phyloP scores from a whole-genome alignment of 2,888 invertebrate genomes.

The Cetonia aurata region DNA sequence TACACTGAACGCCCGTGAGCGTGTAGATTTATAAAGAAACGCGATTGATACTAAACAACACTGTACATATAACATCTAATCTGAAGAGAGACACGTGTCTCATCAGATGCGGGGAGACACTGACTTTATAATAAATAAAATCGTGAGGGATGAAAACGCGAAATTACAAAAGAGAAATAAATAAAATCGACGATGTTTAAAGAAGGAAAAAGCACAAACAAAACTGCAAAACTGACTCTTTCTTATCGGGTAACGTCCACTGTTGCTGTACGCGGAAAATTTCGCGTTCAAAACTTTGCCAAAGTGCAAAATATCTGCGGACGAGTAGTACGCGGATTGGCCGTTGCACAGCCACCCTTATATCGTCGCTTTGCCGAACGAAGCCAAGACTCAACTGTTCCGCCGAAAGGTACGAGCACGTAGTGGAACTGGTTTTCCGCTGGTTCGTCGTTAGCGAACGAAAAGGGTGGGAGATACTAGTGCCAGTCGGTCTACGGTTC shows the following conservation, averaged over 20 bases:
- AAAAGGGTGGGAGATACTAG: slow-evolving; percentile 51
- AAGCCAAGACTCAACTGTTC: slow-evolving; percentile 52
- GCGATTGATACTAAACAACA: no score
- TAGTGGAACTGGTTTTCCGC: slow-evolving; percentile 49
- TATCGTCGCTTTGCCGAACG: slow-evolving; percentile 37
- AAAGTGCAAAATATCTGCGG: slow-evolving; percentile 25
- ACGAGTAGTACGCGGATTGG: slow-evolving; percentile 9
- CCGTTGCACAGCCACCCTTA: slow-evolving; percentile 42
- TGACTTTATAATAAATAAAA: no score
- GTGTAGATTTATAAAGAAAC: no score
- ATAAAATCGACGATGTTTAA: slow-evolving; percentile 26
- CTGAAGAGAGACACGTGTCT: no score
- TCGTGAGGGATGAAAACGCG: no score
- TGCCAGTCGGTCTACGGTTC: slow-evolving; percentile 53
- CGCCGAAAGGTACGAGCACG: slow-evolving; percentile 45
- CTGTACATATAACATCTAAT: no score
- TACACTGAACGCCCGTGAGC: background rate
- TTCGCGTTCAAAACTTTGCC: slow-evolving; percentile 38
- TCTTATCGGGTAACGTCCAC: no score
- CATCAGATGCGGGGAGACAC: no score
- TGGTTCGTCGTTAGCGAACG: slow-evolving; percentile 25
- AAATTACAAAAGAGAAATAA: slow-evolving; percentile 9
- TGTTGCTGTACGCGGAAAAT: no score
- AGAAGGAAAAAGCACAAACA: slow-evolving; percentile 31
- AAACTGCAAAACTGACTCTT: slow-evolving; percentile 18